Base-by-base conservation (phyloP, 2,113 vertebrate genomes). In the Narcine bancroftii region DNA sequence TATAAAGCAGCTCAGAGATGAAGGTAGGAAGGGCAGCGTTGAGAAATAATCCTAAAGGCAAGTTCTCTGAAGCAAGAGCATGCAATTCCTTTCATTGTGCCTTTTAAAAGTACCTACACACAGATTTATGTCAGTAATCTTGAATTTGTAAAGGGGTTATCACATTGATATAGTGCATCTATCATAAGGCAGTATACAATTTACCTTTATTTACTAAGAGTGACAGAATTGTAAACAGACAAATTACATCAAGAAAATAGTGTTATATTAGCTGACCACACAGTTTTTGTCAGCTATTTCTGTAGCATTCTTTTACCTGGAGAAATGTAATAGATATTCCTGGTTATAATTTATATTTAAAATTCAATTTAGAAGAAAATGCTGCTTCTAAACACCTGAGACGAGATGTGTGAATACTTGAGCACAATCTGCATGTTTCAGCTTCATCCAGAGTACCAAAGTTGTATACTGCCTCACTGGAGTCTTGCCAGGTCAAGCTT, bases 281-380 rank as follows among this genome's bases (percentile, higher is more conserved):
- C 47, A 50, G 13, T n/a, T n/a, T 83, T 56, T 13, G 29, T 85
- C 15, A 85, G 33, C 81, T n/a, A n/a, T 56, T 85, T 33, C 17
- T 56, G 81, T 11, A 39, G 56, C n/a, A 29, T 85, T 85, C 26
- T 6, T 19, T 81, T 56, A 56, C 56, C n/a, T 19, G 33, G 11
- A 85, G 60, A n/a, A 85, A n/a, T 50, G 33, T 56, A 85, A 85
- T 56, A 13, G 11, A 17, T 83, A 13, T 56, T n/a, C 15, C 50
- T n/a, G 17, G 15, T 85, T 85, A n/a, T 83, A 56, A 81, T 81
- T 81, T 56, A 85, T 85, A 36, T 85, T 85, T 56, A 85, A 85
- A n/a, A 60, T 60, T 85, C 29, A 85, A 19, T 85, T 56, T 56
- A 21, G 81, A 26, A 85, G 33, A 36, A 85, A 56, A n/a, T 85